Percentiles rank a stretch among this genome's conserved stretches.
phyloP scores from a whole-genome alignment of 1,140 invertebrate genomes.

The Polypedilum pembai region DNA sequence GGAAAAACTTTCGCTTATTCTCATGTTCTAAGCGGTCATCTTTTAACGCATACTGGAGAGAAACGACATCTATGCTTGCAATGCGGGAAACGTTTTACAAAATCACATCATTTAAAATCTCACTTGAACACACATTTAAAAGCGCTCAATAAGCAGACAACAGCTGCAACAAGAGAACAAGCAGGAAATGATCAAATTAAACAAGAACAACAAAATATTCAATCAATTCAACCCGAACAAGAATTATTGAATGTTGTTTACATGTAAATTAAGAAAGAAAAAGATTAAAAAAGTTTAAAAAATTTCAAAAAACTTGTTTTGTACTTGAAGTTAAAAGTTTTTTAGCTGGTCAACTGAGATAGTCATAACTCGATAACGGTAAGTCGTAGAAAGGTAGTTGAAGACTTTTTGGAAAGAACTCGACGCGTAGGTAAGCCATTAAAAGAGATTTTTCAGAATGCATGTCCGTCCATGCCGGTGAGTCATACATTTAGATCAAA shows the following conservation, averaged over 20 bases:
- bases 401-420: too few relatives aligned
- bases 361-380: too few relatives aligned
- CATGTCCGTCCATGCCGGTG: too few relatives aligned
- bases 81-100: conserved; percentile 39
- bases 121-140: conserved; percentile 41
- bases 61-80: conserved; percentile 45
- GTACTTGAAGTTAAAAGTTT: too few relatives aligned
- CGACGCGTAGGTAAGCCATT: too few relatives aligned
- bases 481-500: too few relatives aligned
- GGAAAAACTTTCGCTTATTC: conserved; percentile 63
- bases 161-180: neutral
- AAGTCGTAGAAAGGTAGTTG: too few relatives aligned
- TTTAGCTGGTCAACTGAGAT: too few relatives aligned
- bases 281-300: too few relatives aligned
- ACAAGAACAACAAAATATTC: neutral
- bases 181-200: neutral
- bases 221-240: neutral
- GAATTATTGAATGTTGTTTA: neutral
- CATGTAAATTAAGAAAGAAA: neutral
- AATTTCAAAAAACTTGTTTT: too few relatives aligned
- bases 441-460: too few relatives aligned
- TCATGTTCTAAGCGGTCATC: conserved; percentile 53
- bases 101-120: conserved; percentile 39
- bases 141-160: conserved; percentile 34
- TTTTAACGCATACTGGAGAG: conserved; percentile 56